Evolutionary conservation across 2,888 invertebrate species (phyloP).

Genomic region (Dynastes tityus): DNA sequence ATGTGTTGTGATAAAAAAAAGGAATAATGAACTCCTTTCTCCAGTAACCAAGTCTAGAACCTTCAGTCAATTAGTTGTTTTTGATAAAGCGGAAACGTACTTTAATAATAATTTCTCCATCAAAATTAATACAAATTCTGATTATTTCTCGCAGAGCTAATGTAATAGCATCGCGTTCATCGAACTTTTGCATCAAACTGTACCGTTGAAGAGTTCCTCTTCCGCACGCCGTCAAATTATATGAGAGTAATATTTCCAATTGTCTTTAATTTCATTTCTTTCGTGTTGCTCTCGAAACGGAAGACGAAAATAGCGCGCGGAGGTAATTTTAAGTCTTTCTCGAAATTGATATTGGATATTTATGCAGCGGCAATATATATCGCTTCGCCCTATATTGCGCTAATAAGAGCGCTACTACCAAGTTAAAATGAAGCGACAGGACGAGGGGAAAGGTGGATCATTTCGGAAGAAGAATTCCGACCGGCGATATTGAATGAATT

Average conservation of each 20-base stretch:
- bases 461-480: slow-evolving; percentile 9
- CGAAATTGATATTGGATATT: slow-evolving; percentile 46
- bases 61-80: too few relatives aligned
- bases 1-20: too few relatives aligned
- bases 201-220: slow-evolving; percentile 9
- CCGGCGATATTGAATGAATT: neutral
- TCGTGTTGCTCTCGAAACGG: slow-evolving; percentile 19
- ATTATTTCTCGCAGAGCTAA: neutral
- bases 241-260: slow-evolving; percentile 44
- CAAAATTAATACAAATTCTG: too few relatives aligned
- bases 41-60: too few relatives aligned
- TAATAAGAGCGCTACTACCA: slow-evolving; percentile 26
- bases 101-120: too few relatives aligned
- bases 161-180: neutral
- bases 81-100: too few relatives aligned
- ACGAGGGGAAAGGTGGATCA: neutral
- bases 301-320: slow-evolving; percentile 11
- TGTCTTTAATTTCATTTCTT: slow-evolving; percentile 44
- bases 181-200: slow-evolving; percentile 2
- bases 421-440: neutral
- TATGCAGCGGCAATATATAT: slow-evolving; percentile 39
- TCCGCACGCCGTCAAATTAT: slow-evolving; percentile 28
- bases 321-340: slow-evolving; percentile 38
- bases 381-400: slow-evolving; percentile 31
- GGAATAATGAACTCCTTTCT: too few relatives aligned